Conservation (phyloP, 2,113 vertebrate genomes). For the Conger conger region DNA sequence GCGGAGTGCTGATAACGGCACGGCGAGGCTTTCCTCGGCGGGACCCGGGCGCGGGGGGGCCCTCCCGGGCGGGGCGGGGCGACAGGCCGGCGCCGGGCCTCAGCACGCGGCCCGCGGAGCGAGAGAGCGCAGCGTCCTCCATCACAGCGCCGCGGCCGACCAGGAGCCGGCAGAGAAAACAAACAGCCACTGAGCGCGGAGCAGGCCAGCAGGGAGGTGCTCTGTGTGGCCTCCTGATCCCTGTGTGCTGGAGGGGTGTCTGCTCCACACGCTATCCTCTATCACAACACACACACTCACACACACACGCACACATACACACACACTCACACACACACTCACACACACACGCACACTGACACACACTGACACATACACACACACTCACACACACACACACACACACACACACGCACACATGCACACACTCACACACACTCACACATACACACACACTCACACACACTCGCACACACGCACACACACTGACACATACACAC, state of each 20-base stretch:
- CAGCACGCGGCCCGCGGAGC: conserved; percentile 87
- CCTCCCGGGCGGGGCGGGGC: conserved; percentile 84
- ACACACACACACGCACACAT: conserved; percentile 15
- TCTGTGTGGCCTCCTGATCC: conserved; percentile 97
- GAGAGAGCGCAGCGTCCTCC: conserved; percentile 91
- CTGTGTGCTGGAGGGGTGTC: conserved; percentile 95
- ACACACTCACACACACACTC: conserved; percentile 45
- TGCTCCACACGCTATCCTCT: conserved; percentile 95
- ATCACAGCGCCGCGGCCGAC: conserved; percentile 95
- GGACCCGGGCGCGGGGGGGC: conserved; percentile 76
- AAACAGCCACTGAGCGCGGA: conserved; percentile 98
- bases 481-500: conserved; percentile 1
- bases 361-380: not conserved
- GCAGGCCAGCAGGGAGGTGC: conserved; percentile 94
- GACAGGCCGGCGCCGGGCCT: conserved; percentile 96
- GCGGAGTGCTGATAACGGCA: conserved; percentile 80
- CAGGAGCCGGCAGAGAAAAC: conserved; percentile 93
- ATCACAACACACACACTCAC: conserved; percentile 78
- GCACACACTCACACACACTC: not conserved
- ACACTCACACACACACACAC: conserved; percentile 9
- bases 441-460: conserved; percentile 23
- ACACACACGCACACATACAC: conserved; percentile 26
- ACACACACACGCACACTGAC: conserved; percentile 6
- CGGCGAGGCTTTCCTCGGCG: conserved; percentile 79
- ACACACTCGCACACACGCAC: not conserved